Evolutionary conservation across 2,888 invertebrate species (phyloP).

Genomic region (Ornithoptera alexandrae): DNA sequence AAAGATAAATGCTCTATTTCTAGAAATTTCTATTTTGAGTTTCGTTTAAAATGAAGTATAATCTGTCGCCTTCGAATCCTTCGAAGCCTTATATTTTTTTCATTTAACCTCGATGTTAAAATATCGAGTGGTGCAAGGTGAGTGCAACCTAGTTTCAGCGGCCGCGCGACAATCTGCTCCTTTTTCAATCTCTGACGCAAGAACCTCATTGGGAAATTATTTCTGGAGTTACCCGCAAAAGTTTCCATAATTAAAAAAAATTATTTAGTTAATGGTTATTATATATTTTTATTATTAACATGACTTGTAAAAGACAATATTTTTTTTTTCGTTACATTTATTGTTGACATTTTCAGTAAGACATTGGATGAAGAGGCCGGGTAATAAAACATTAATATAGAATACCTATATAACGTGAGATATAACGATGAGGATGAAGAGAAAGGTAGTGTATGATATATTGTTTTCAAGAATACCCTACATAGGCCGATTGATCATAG

Average conservation of each 20-base stretch:
- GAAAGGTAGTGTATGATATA: no score
- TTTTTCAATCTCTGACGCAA: conserved; percentile 14
- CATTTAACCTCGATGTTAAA: conserved; percentile 14
- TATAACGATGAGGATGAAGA: no score
- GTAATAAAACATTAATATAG: no score
- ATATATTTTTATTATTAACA: no score
- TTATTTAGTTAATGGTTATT: no score
- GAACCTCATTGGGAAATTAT: neutral
- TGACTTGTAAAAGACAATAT: no score
- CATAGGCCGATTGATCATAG: no score
- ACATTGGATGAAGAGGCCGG: no score
- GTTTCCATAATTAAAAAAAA: neutral
- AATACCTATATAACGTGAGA: no score
- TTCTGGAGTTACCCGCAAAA: neutral
- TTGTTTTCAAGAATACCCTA: no score
- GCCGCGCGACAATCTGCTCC: neutral
- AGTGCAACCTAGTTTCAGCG: conserved; percentile 25
- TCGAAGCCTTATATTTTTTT: neutral
- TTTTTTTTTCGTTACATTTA: no score
- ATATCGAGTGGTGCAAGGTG: conserved; percentile 17
- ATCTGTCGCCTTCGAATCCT: neutral
- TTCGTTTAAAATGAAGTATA: neutral
- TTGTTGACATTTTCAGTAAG: no score
- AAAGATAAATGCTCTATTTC: neutral
- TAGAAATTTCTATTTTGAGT: neutral